phyloP scores from a whole-genome alignment of 2,888 invertebrate species.

The Sinelater perroti region DNA sequence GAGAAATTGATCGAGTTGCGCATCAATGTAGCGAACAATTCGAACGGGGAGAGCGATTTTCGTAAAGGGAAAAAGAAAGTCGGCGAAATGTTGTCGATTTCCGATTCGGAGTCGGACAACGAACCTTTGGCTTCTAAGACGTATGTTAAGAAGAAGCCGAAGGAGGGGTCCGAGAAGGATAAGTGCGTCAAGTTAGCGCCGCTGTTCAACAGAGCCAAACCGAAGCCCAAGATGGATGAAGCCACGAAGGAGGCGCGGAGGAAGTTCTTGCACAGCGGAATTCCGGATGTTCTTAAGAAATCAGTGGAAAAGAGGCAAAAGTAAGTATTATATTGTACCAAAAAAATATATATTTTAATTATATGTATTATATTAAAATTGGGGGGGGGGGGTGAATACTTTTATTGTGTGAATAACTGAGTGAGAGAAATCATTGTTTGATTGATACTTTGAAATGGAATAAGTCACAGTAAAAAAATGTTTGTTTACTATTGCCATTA shows the following conservation, averaged over 20 bases:
- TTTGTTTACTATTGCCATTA: too few species aligned
- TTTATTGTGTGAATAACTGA: too few species aligned
- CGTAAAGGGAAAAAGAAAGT: slow-evolving; percentile 4
- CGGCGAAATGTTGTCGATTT: slow-evolving; percentile 2
- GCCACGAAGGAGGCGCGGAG: slow-evolving; percentile 70
- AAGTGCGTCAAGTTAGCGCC: slow-evolving; percentile 71
- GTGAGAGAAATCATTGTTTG: too few species aligned
- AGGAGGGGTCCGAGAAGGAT: background rate
- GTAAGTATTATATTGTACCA: slow-evolving; percentile 41
- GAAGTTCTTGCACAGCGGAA: slow-evolving; percentile 76
- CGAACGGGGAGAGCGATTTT: slow-evolving; percentile 6
- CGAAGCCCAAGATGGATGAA: slow-evolving; percentile 63
- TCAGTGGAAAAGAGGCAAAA: slow-evolving; percentile 63
- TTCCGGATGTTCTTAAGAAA: slow-evolving; percentile 71
- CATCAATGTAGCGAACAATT: background rate
- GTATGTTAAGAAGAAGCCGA: background rate
- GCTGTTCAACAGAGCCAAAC: slow-evolving; percentile 70
- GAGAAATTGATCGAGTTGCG: background rate
- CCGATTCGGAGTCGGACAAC: slow-evolving; percentile 4
- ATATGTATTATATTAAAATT: too few species aligned
- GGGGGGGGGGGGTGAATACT: too few species aligned
- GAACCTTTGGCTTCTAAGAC: slow-evolving; percentile 10
- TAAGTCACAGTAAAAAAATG: too few species aligned
- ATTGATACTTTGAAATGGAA: too few species aligned
- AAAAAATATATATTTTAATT: too few species aligned